Conservation (phyloP, 2,113 vertebrate genomes). For the Amia ocellicauda region DNA sequence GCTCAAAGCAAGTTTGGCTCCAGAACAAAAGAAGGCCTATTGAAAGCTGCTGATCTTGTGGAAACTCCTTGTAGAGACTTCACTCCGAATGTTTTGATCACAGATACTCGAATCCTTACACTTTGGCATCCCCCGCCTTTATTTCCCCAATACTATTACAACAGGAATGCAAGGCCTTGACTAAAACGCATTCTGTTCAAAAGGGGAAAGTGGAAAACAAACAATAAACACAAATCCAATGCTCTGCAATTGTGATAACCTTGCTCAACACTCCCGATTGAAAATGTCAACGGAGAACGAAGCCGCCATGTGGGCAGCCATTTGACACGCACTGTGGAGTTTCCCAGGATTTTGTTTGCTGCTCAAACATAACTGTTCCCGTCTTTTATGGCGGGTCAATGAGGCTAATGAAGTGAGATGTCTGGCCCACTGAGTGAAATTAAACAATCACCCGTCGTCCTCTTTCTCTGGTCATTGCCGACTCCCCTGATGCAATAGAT, state of each 20-base stretch:
- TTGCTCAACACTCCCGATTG: neutral
- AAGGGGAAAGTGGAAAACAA: neutral
- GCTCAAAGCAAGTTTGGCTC: slow-evolving; percentile 34
- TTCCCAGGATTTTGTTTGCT: slow-evolving; percentile 6
- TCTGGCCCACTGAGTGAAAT: slow-evolving; percentile 31
- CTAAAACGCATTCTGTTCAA: neutral
- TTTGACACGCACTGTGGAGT: neutral
- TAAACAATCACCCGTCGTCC: slow-evolving; percentile 26
- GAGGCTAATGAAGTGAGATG: slow-evolving; percentile 36
- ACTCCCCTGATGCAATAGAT: slow-evolving; percentile 20
- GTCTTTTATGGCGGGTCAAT: slow-evolving; percentile 28
- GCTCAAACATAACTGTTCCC: slow-evolving; percentile 24
- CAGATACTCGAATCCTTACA: too few species aligned
- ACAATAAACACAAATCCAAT: neutral
- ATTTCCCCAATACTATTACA: slow-evolving; percentile 7
- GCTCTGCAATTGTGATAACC: neutral
- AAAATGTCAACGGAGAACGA: neutral
- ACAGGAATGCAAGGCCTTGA: neutral
- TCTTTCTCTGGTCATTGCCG: slow-evolving; percentile 17
- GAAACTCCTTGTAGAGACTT: slow-evolving; percentile 24
- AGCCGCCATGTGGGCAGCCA: neutral
- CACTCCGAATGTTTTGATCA: neutral
- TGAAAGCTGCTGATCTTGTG: slow-evolving; percentile 21
- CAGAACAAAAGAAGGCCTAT: slow-evolving; percentile 25
- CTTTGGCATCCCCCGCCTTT: slow-evolving; percentile 13